Base-by-base conservation (phyloP, 2,888 invertebrate genomes). In the Leucophenga maculata region DNA sequence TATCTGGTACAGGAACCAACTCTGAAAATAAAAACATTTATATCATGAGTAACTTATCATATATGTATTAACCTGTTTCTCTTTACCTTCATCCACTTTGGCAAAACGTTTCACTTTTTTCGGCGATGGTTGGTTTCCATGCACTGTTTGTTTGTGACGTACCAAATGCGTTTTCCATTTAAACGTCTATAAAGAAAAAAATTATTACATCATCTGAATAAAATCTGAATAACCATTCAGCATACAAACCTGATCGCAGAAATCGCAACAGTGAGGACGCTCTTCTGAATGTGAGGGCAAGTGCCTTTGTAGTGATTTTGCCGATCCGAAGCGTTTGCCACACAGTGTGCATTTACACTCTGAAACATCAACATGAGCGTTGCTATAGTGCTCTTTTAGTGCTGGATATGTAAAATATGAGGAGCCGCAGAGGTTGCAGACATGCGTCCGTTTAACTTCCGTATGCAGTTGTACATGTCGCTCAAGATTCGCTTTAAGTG, bases 161-260 rank as follows among this genome's bases (percentile, higher is more conserved):
- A 87, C 87, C 72, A 89, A 80, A 81, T 89, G 88, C 6, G 89
- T 88, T 76, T 88, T 88, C 87, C 87, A 87, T 71, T 89, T 89
- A 69, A 88, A 89, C 13, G 88, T 87, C 88, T 88, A 44, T 0
- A 64, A 67, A 16, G 18, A 69, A 1, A 16, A 0, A 18, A 32
- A 48, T 65, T 18, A 9, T 48, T 20, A 32, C 4, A 64, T 20
- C 22, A 16, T 1, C 1, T 44, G 14, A 13, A 55, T 3, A 65
- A 31, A 16, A n/a, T n/a, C n/a, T 68, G 1, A 59, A 6, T 18
- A 20, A 18, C n/a, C 39, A 44, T 55, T 44, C 14, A 22, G 31
- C 32, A 20, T 26, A 44, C 55, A 52, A 74, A 88, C 87, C 83
- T 88, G 87, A 77, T 87, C 85, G 83, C 89, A 89, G 71, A 86